A percentile compares a stretch with the other conserved stretches of the same genome.
These are phyloP conservation scores for Bombylius major DNA, from an alignment of 2,888 invertebrate genomes.

Conservation along the genomic window DNA sequence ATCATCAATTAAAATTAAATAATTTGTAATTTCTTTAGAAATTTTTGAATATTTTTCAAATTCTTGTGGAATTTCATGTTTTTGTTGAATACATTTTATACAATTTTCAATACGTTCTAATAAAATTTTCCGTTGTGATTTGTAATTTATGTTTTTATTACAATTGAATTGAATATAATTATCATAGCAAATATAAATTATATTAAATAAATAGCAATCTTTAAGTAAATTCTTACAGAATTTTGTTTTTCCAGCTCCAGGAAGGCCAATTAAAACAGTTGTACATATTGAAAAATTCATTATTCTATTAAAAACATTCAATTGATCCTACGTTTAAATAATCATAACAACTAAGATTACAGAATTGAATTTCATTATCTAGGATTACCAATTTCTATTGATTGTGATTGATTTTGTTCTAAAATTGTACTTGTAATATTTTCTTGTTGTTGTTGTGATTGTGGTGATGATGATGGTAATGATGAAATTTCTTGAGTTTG, in stretches of 20 bases:
- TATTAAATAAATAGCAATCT: constrained; percentile 14
- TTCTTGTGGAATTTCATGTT: not conserved
- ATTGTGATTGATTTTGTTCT: not conserved
- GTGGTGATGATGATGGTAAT: not conserved
- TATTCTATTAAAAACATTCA: too few species aligned
- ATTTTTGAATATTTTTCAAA: not conserved
- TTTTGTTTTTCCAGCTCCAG: constrained; percentile 28
- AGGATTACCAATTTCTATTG: not conserved
- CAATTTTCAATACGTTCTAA: constrained; percentile 14
- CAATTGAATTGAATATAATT: constrained; percentile 16
- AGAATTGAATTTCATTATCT: not conserved
- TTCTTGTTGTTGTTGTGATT: not conserved
- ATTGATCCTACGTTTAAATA: too few species aligned
- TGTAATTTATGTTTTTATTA: constrained; percentile 9
- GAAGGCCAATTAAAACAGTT: constrained; percentile 27
- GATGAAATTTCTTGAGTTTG: constrained; percentile 1
- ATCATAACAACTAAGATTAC: not conserved
- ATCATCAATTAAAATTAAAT: constrained; percentile 29
- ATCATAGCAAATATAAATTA: constrained; percentile 29
- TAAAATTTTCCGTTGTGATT: constrained; percentile 19
- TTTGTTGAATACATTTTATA: constrained; percentile 13
- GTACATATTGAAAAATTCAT: constrained; percentile 21
- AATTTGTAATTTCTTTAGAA: not conserved
- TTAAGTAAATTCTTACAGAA: constrained; percentile 21
- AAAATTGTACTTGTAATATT: not conserved